Evolutionary conservation across 2,113 vertebrate species (phyloP).

Genomic region (Menidia beryllina): DNA sequence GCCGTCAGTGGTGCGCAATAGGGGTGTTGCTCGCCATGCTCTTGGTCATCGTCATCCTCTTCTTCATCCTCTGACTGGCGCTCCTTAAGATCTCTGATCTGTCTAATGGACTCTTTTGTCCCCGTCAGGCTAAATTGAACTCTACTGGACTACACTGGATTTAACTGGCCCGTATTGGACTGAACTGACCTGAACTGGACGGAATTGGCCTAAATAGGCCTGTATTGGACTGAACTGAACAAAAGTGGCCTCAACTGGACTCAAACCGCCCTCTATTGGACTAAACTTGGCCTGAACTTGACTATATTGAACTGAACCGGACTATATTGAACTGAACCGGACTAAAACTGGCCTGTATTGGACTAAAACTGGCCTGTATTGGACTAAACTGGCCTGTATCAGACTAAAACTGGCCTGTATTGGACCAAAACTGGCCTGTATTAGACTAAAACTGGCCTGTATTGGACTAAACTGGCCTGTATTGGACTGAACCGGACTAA

Average conservation of each 20-base stretch:
- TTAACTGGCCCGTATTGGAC: background rate
- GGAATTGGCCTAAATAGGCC: background rate
- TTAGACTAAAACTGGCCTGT: too few relatives aligned
- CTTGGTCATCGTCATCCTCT: slow-evolving; percentile 90
- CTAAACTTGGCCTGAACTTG: background rate
- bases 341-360: background rate
- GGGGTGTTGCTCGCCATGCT: slow-evolving; percentile 89
- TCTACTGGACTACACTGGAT: background rate
- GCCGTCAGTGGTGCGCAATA: slow-evolving; percentile 97
- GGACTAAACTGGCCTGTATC: too few relatives aligned
- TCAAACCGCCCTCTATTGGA: background rate
- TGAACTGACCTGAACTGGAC: background rate
- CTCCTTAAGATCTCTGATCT: too few relatives aligned
- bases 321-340: background rate
- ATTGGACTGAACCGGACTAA: background rate
- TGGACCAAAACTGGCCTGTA: too few relatives aligned
- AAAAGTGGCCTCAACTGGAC: background rate
- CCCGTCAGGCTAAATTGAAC: background rate
- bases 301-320: background rate
- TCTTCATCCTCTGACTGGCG: slow-evolving; percentile 87
- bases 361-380: too few relatives aligned
- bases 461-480: background rate
- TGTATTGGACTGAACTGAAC: background rate
- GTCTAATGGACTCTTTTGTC: background rate
- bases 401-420: too few relatives aligned